These are phyloP conservation scores for Holocentrus rufus DNA, from an alignment of 2,797 vertebrate genomes.

Conservation along the genomic window DNA sequence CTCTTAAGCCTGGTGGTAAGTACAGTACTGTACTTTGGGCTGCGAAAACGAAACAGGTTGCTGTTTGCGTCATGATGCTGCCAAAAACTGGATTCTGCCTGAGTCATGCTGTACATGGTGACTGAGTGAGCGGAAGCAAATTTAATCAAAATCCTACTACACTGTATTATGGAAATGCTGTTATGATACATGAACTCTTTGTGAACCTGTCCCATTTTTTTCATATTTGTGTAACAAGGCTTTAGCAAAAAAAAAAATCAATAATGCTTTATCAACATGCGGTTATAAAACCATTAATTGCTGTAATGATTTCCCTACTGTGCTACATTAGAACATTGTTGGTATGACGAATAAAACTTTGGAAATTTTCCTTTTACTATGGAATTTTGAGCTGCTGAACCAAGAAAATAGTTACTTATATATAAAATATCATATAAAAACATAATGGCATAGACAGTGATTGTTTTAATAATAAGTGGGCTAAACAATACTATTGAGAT, in stretches of 20 bases:
- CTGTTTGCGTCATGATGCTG: conserved; percentile 30
- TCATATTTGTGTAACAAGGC: not conserved
- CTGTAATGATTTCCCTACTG: not conserved
- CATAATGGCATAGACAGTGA: too few species aligned
- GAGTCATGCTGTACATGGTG: conserved; percentile 40
- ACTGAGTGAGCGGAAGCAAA: not conserved
- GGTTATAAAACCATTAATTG: not conserved
- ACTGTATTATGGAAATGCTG: not conserved
- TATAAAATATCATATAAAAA: too few species aligned
- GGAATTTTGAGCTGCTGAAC: not conserved
- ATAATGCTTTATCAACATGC: not conserved
- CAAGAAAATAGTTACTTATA: too few species aligned
- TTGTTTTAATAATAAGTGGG: too few species aligned
- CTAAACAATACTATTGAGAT: too few species aligned
- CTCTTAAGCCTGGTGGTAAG: conserved; percentile 7
- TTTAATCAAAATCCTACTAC: not conserved
- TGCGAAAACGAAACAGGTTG: conserved; percentile 12
- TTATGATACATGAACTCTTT: not conserved
- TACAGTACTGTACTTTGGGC: not conserved
- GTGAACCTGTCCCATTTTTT: not conserved
- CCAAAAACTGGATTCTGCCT: conserved; percentile 22
- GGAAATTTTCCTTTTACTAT: not conserved
- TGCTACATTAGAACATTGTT: not conserved
- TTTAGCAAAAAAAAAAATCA: not conserved
- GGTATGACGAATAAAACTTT: not conserved